Conservation (phyloP, 1,140 invertebrate species). For the Aethina tumida region DNA sequence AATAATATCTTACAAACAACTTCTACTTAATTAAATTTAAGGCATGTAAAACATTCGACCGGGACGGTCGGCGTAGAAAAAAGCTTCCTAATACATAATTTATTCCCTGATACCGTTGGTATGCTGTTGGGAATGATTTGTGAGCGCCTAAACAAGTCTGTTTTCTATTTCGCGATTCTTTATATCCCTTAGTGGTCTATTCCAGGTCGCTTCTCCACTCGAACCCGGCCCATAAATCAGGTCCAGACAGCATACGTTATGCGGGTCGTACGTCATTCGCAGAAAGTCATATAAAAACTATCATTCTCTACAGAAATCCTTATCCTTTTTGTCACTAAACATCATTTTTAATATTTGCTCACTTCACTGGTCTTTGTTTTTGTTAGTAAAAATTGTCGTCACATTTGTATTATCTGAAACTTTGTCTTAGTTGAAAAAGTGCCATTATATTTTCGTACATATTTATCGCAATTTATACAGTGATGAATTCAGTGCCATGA, state of each 20-base stretch:
- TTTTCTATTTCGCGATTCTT: slow-evolving; percentile 37
- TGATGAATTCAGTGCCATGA: no score
- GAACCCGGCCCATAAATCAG: slow-evolving; percentile 32
- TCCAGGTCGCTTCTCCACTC: slow-evolving; percentile 23
- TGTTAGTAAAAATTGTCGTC: no score
- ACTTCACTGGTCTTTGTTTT: no score
- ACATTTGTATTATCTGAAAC: no score
- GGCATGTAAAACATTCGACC: no score
- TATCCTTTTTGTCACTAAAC: slow-evolving; percentile 12
- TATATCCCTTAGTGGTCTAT: slow-evolving; percentile 32
- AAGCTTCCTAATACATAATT: no score
- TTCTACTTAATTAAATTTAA: no score
- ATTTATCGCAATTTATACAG: no score
- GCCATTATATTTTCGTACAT: slow-evolving; percentile 4
- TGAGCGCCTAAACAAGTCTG: slow-evolving; percentile 32
- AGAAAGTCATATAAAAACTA: slow-evolving; percentile 22
- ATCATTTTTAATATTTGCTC: slow-evolving; percentile 14
- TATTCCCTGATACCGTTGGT: background rate
- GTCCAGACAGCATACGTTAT: slow-evolving; percentile 31
- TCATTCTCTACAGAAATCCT: slow-evolving; percentile 14
- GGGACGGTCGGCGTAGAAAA: no score
- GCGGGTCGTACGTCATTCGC: slow-evolving; percentile 27
- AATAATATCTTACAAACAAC: no score
- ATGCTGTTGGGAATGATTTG: slow-evolving; percentile 30
- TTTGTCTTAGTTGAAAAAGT: background rate